Conservation (phyloP, 2,797 vertebrate genomes). For the Salmo trutta region DNA sequence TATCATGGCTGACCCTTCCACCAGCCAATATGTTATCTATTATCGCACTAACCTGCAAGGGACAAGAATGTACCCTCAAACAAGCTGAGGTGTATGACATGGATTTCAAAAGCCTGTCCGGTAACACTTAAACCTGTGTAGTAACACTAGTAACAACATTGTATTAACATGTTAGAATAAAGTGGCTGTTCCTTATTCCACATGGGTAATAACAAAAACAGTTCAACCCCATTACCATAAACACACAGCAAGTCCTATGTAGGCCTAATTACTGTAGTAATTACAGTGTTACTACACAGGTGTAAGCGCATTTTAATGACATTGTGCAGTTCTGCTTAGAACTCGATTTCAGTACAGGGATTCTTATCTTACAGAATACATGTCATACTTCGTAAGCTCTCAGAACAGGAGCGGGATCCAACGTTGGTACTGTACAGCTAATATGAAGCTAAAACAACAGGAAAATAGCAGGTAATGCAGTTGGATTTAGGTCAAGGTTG, state of each 20-base stretch:
- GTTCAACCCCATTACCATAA: too few species aligned
- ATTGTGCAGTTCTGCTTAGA: background rate
- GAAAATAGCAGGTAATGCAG: constrained; percentile 48
- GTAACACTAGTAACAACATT: background rate
- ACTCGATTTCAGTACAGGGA: background rate
- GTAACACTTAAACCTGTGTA: background rate
- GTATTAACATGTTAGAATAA: too few species aligned
- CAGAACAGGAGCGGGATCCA: background rate
- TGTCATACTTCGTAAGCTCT: background rate
- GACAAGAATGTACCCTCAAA: background rate
- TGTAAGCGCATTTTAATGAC: background rate
- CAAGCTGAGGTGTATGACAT: background rate
- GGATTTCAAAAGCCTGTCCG: background rate
- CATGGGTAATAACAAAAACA: too few species aligned
- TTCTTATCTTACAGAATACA: background rate
- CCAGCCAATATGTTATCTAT: constrained; percentile 5
- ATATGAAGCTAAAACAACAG: constrained; percentile 39
- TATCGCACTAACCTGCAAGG: constrained; percentile 23
- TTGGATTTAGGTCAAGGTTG: constrained; percentile 37
- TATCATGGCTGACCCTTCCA: constrained; percentile 9
- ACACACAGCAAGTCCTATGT: too few species aligned
- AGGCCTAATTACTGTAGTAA: too few species aligned
- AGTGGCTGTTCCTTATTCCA: too few species aligned
- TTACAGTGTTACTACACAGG: background rate
- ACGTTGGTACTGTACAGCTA: background rate